Base-by-base conservation (phyloP, 2,888 invertebrate species). In the Encarsia formosa region DNA sequence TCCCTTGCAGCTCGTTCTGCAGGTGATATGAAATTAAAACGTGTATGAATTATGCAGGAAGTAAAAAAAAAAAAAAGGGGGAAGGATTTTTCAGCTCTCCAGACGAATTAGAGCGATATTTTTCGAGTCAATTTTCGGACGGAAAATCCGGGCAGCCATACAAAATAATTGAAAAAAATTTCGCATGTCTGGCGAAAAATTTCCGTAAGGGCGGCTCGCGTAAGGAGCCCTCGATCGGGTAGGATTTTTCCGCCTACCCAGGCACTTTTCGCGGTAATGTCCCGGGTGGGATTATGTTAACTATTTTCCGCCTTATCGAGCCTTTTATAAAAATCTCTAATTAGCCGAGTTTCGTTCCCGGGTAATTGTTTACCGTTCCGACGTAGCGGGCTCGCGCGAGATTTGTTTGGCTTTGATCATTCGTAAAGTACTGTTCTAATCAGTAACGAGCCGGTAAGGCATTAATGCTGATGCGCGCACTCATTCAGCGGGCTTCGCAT, bases 251-350 rank as follows among this genome's bases (percentile, higher is more conserved):
- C n/a, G n/a, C n/a, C n/a, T n/a, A n/a, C n/a, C n/a, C n/a, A n/a
- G n/a, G n/a, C n/a, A n/a, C n/a, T n/a, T n/a, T n/a, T n/a, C n/a
- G 44, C 56, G 40, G 56, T 53, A 56, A 56, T 56, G 49, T 47
- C 50, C 35, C 53, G 47, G 44, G 43, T 15, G 50, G 50, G 56
- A 56, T 56, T 56, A 56, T 56, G 56, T 56, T 56, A 56, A 56
- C 53, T 50, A 56, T 56, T 50, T 56, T 50, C 41, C 44, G 32
- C 48, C 16, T 26, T 42, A 32, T 46, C 26, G 23, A 31, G 44
- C 20, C n/a, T n/a, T n/a, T n/a, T n/a, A n/a, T n/a, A n/a, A n/a
- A n/a, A n/a, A n/a, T n/a, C n/a, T n/a, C n/a, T n/a, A n/a, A n/a
- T n/a, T n/a, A n/a, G n/a, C n/a, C n/a, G n/a, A n/a, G n/a, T n/a